Evolutionary conservation across 2,113 vertebrate species (phyloP), one percentile per base, ranked within the genome.

Genomic region (Ptilorrhoa leucosticta): DNA sequence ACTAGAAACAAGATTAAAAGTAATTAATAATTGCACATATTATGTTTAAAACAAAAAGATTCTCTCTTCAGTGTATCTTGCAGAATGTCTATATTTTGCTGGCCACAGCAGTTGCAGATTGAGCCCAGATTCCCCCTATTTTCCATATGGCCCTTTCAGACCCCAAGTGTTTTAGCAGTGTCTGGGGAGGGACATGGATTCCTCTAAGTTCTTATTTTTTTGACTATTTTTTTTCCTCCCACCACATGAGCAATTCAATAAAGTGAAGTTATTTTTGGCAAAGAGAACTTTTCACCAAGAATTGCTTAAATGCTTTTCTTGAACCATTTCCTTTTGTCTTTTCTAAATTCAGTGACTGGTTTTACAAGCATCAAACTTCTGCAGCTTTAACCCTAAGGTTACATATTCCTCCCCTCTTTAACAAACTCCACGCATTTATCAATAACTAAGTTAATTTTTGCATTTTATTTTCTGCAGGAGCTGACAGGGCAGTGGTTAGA

Each of bases 221-320:
- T 45, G 6, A 33, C 61, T 63, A 8, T 42, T 51, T 69, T 40
- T 54, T 57, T 10, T 6, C 19, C 15, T 72, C 45, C 15, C 18
- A 63, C 75, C 42, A 63, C 35, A 78, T 39, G 47, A 70, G 47
- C 33, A 64, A 87, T 69, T 94, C 63, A 82, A 71, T 53, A 85
- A 79, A 84, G 42, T 51, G 2, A 71, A 79, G n/a, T 85, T 90
- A 45, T 70, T 93, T 93, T 94, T 88, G 85, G 85, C 91, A 92
- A 87, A 82, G 56, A 79, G 23, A 37, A 79, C 70, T 87, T 82
- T 84, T 75, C 85, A 82, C 61, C 42, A 82, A 75, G 39, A 78
- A 61, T 27, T 75, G 26, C 60, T 78, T 53, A 71, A 83, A 89
- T 64, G 60, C 45, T 82, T 93, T 70, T 66, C 65, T 71, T 73